Conservation (phyloP, 2,888 invertebrate genomes). For the Polylopha cassiicola region DNA sequence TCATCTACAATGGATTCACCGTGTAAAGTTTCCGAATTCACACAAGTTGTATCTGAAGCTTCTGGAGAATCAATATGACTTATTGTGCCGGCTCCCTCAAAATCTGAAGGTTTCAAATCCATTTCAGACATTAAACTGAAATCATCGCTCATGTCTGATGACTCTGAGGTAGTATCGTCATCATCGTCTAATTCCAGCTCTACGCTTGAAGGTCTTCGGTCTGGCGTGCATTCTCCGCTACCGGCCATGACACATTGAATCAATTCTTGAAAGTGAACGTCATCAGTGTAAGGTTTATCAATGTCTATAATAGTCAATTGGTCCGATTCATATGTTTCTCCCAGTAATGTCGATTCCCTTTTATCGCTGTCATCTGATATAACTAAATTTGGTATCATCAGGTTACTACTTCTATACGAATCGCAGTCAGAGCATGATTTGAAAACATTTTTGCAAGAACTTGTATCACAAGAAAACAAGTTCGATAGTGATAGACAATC, state of each 20-base stretch:
- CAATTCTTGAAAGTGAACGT: slow-evolving; percentile 57
- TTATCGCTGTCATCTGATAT: slow-evolving; percentile 70
- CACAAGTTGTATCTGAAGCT: slow-evolving; percentile 83
- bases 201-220: slow-evolving; percentile 60
- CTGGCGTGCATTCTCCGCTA: slow-evolving; percentile 63
- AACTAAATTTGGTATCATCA: slow-evolving; percentile 71
- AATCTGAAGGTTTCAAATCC: slow-evolving; percentile 67
- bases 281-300: slow-evolving; percentile 74
- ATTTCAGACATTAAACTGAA: slow-evolving; percentile 84
- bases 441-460: slow-evolving; percentile 67
- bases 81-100: slow-evolving; percentile 76
- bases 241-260: slow-evolving; percentile 51
- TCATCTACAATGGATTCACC: slow-evolving; percentile 89
- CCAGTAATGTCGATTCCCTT: slow-evolving; percentile 64
- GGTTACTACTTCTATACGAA: slow-evolving; percentile 60
- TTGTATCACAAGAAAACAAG: slow-evolving; percentile 67
- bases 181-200: slow-evolving; percentile 67
- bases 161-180: slow-evolving; percentile 75
- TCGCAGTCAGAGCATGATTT: slow-evolving; percentile 51
- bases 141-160: slow-evolving; percentile 82
- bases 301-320: slow-evolving; percentile 82
- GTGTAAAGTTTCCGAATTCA: slow-evolving; percentile 83
- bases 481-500: slow-evolving; percentile 62
- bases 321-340: slow-evolving; percentile 77
- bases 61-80: slow-evolving; percentile 91